Evolutionary conservation across 2,888 invertebrate species (phyloP), one percentile per base, ranked within the genome.

Genomic region (Pardosa pseudoannulata): DNA sequence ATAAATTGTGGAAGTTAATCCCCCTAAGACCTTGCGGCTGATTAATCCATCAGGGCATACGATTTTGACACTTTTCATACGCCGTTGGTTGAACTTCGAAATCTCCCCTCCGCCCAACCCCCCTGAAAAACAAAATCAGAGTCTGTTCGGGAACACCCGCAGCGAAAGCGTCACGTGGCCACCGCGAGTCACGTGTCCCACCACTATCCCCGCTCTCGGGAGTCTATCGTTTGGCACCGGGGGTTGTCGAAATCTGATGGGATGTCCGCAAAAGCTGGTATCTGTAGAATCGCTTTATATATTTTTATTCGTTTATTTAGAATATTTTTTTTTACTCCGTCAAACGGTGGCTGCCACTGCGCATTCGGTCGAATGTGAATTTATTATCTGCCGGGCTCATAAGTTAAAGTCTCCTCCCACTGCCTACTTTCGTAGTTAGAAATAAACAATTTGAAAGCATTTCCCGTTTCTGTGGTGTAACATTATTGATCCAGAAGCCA

Each of bases 171-270:
- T 56, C 56, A 56, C 56, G 56, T 56, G 56, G 56, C 56, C 56
- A 56, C 56, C 56, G 3, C 19, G 23, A 56, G 56, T 56, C 56
- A 32, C 71, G 36, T 28, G n/a, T 32, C 64, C 27, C 72, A 79
- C 71, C 56, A 71, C 71, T 71, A 71, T 71, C 79, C 64, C 79
- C 11, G 65, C 68, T 41, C 75, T 41, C 75, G 16, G 67, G 68
- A 74, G 81, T 70, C 70, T 39, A 70, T 81, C 81, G 81, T 62
- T 68, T 75, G 75, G 70, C 46, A 23, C 74, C 62, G 68, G 41
- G 70, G 75, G 75, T 41, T 74, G 75, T 68, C 56, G 56, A 70
- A 74, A 67, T 74, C 36, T 73, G 73, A 50, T 67, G 73, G 67
- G 73, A 73, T 32, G 80, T 73, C 56, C 80, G 73, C 68, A 67